phyloP scores from a whole-genome alignment of 2,888 invertebrate species.

The Mythimna ferrago region DNA sequence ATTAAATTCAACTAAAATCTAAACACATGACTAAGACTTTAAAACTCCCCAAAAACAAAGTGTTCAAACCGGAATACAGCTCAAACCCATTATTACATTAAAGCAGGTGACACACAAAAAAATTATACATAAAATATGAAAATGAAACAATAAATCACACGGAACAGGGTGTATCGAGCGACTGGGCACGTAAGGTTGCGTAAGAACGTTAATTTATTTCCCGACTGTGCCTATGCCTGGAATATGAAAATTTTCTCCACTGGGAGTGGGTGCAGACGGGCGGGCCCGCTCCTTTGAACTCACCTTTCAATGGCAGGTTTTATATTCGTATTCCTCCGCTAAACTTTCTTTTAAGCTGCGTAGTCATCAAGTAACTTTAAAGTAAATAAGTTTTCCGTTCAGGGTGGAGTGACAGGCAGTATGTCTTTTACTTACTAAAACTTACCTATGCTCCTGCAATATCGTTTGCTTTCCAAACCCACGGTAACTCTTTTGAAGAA shows the following conservation, averaged over 20 bases:
- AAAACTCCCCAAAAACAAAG: no score
- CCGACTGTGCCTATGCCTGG: slow-evolving; percentile 66
- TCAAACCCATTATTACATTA: slow-evolving; percentile 30
- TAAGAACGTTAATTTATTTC: slow-evolving; percentile 80
- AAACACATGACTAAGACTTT: not conserved
- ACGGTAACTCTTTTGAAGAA: no score
- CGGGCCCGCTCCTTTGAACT: slow-evolving; percentile 17
- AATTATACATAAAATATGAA: slow-evolving; percentile 56
- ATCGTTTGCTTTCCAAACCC: no score
- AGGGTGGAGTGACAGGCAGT: no score
- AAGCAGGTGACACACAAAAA: slow-evolving; percentile 57
- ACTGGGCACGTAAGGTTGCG: slow-evolving; percentile 65
- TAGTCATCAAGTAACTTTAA: no score
- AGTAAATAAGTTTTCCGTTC: no score
- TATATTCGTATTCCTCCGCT: not conserved
- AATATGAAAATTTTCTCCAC: slow-evolving; percentile 76
- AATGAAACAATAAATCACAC: slow-evolving; percentile 73
- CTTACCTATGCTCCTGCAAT: no score
- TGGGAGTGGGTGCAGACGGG: slow-evolving; percentile 57
- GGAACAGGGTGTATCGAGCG: slow-evolving; percentile 64
- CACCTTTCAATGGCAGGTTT: slow-evolving; percentile 1
- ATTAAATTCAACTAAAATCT: not conserved
- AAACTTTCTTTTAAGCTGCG: no score
- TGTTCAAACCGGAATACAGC: not conserved
- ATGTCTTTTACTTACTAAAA: no score